A percentile compares a stretch with the other conserved stretches of the same genome.
phyloP scores from a whole-genome alignment of 2,888 invertebrate species.

The Odontocerum albicorne region DNA sequence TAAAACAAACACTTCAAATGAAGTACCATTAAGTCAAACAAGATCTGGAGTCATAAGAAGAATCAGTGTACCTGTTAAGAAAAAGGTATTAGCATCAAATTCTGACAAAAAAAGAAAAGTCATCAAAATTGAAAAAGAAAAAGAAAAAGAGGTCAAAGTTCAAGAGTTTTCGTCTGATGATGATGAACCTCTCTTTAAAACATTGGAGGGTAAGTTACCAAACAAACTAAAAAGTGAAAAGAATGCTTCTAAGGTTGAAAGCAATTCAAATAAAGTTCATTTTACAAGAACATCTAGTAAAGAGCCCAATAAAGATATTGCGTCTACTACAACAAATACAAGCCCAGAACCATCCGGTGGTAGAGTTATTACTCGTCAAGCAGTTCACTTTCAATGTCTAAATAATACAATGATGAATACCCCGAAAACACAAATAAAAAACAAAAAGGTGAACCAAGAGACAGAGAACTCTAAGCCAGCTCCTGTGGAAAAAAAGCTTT shows the following conservation, averaged over 20 bases:
- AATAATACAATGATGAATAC: too few relatives aligned
- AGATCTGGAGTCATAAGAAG: slow-evolving; percentile 31
- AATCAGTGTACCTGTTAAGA: slow-evolving; percentile 8
- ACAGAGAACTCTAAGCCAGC: too few relatives aligned
- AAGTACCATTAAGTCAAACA: slow-evolving; percentile 36
- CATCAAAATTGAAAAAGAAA: neutral
- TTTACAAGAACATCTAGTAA: too few relatives aligned
- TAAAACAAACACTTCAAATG: neutral
- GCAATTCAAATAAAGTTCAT: neutral
- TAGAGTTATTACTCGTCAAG: too few relatives aligned
- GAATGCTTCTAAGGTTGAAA: neutral
- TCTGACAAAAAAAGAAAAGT: neutral
- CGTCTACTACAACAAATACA: too few relatives aligned
- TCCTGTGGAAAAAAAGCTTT: too few relatives aligned
- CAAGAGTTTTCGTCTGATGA: slow-evolving; percentile 56
- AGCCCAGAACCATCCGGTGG: too few relatives aligned
- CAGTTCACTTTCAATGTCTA: too few relatives aligned
- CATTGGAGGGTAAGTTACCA: neutral
- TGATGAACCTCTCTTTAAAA: slow-evolving; percentile 42
- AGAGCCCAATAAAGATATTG: too few relatives aligned
- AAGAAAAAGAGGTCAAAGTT: slow-evolving; percentile 2
- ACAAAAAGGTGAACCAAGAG: too few relatives aligned
- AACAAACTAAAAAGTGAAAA: neutral
- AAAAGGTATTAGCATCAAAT: neutral
- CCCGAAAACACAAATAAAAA: too few relatives aligned